Evolutionary conservation across 2,888 invertebrate species (phyloP).

Genomic region (Meliscaeva auricollis): DNA sequence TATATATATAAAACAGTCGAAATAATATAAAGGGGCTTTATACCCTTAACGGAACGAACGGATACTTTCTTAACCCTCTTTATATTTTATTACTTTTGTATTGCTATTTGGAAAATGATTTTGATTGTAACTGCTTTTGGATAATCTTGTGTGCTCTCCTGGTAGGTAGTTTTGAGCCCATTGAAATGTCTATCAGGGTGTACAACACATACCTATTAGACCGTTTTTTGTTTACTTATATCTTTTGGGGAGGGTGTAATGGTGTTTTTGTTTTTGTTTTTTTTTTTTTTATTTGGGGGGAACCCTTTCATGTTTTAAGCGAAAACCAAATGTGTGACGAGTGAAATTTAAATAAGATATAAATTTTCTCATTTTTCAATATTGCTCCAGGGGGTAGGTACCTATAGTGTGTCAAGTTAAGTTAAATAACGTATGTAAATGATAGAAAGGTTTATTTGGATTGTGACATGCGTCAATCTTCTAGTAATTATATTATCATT

Average conservation of each 20-base stretch:
- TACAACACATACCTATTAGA: background rate
- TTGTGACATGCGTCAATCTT: constrained; percentile 46
- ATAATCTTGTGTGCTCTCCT: constrained; percentile 44
- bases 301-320: constrained; percentile 12
- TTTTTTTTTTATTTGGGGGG: background rate
- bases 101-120: constrained; percentile 67
- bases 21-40: constrained; percentile 23
- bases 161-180: constrained; percentile 18
- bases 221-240: background rate
- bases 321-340: constrained; percentile 27
- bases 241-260: background rate
- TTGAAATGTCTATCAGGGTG: constrained; percentile 26
- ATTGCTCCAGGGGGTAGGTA: too few species aligned
- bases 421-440: constrained; percentile 38
- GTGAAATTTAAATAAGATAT: constrained; percentile 54
- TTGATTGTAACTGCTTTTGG: constrained; percentile 70
- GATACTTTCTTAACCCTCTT: constrained; percentile 30
- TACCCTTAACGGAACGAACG: too few species aligned
- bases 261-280: constrained; percentile 6
- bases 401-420: constrained; percentile 12
- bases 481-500: background rate
- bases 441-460: constrained; percentile 43
- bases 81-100: constrained; percentile 68
- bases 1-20: constrained; percentile 35
- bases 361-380: constrained; percentile 10